These are phyloP conservation scores for Pygathrix nemaeus DNA, from an alignment of 2,113 vertebrate genomes.

Conservation along the genomic window DNA sequence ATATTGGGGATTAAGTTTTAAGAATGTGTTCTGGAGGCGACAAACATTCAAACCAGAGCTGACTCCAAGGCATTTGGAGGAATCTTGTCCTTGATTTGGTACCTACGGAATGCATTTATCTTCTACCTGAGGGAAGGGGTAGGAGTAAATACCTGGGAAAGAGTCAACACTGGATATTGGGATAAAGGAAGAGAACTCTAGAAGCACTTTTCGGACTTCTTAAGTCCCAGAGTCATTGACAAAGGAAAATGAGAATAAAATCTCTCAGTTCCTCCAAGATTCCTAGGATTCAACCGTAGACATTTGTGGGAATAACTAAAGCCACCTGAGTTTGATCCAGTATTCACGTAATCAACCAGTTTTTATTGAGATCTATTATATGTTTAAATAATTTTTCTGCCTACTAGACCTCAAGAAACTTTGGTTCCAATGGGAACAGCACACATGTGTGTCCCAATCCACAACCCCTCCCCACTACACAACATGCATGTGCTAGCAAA, in stretches of 20 bases:
- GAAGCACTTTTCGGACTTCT: not conserved
- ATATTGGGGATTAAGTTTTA: not conserved
- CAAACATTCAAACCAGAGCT: not conserved
- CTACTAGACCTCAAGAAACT: not conserved
- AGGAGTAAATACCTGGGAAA: not conserved
- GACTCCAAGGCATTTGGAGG: not conserved
- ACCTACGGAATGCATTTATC: not conserved
- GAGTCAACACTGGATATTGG: not conserved
- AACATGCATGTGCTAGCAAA: accelerated
- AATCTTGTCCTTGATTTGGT: not conserved
- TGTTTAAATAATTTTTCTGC: not conserved
- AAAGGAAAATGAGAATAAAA: not conserved
- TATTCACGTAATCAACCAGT: not conserved
- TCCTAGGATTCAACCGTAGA: not conserved
- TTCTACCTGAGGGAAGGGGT: not conserved
- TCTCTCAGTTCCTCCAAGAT: not conserved
- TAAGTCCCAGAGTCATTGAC: not conserved
- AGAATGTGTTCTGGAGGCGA: not conserved
- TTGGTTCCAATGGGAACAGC: not conserved
- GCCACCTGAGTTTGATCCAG: not conserved
- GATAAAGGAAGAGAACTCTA: not conserved
- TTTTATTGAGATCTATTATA: not conserved
- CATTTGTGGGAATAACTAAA: not conserved
- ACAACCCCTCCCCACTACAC: not conserved
- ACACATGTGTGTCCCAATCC: accelerated